These are phyloP conservation scores for Pseudococcus longispinus DNA, from an alignment of 2,888 invertebrate genomes.

Conservation along the genomic window DNA sequence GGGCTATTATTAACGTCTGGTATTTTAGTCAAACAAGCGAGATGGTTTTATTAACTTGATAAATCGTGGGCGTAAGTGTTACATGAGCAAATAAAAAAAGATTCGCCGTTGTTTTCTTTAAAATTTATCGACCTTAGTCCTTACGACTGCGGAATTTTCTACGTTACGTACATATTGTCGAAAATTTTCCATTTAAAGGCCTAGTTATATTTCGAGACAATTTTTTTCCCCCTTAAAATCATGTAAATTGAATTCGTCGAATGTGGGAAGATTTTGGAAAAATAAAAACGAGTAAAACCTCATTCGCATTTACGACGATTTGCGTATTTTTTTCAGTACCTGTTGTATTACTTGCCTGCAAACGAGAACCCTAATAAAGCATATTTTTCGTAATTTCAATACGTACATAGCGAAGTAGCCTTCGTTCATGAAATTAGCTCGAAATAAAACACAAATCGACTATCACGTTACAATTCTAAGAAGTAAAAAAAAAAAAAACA, in stretches of 20 bases:
- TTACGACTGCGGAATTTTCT: background rate
- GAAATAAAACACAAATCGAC: background rate
- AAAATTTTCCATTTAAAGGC: background rate
- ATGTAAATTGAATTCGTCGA: too few relatives aligned
- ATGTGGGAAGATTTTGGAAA: background rate
- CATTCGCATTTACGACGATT: constrained; percentile 16
- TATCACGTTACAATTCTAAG: background rate
- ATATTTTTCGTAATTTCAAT: background rate
- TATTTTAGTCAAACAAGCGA: background rate
- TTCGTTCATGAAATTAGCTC: background rate
- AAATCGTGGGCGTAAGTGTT: background rate
- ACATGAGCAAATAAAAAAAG: background rate
- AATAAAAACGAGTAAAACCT: background rate
- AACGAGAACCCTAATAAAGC: background rate
- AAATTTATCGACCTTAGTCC: background rate
- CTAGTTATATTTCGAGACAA: too few relatives aligned
- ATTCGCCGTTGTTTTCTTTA: background rate
- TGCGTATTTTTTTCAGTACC: background rate
- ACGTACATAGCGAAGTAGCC: background rate
- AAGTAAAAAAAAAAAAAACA: background rate
- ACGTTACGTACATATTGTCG: background rate
- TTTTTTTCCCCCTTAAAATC: too few relatives aligned
- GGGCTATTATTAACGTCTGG: background rate
- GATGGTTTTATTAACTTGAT: background rate
- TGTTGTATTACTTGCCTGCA: background rate